A percentile compares a stretch with the other conserved stretches of the same genome.
These are phyloP conservation scores for Eueides isabella DNA, from an alignment of 1,140 invertebrate species.

Conservation along the genomic window DNA sequence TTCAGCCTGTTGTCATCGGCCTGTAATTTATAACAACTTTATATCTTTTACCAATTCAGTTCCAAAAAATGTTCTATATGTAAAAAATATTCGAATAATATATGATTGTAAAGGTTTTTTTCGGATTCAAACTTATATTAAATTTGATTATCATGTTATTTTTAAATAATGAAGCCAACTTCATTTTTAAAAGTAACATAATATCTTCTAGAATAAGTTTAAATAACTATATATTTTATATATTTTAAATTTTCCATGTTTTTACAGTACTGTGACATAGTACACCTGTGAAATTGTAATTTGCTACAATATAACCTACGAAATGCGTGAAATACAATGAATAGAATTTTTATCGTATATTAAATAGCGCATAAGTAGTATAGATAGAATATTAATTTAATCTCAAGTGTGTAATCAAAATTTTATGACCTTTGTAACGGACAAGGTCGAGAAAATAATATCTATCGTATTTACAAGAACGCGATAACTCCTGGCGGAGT, in stretches of 20 bases:
- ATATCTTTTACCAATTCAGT: not conserved
- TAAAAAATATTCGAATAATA: not conserved
- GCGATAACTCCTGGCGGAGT: conserved; percentile 34
- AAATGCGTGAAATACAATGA: not conserved
- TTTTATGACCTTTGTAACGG: conserved; percentile 36
- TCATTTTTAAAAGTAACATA: too few species aligned
- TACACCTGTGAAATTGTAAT: not conserved
- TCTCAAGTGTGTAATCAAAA: conserved; percentile 3
- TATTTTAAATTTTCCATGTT: not conserved
- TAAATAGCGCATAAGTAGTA: not conserved
- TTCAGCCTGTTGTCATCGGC: conserved; percentile 63
- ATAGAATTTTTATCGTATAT: not conserved
- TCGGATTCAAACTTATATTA: too few species aligned
- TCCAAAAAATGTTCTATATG: not conserved
- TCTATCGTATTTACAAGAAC: conserved; percentile 1
- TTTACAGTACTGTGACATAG: not conserved
- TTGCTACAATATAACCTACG: not conserved
- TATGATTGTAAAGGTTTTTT: too few species aligned
- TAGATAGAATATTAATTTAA: not conserved
- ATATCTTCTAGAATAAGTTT: too few species aligned
- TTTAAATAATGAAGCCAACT: too few species aligned
- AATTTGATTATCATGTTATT: too few species aligned
- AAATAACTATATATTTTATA: not conserved
- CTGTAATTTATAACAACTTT: conserved; percentile 53
- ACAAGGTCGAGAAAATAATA: conserved; percentile 39